Conservation (phyloP, 2,797 vertebrate species). For the Pipistrellus pygmaeus region DNA sequence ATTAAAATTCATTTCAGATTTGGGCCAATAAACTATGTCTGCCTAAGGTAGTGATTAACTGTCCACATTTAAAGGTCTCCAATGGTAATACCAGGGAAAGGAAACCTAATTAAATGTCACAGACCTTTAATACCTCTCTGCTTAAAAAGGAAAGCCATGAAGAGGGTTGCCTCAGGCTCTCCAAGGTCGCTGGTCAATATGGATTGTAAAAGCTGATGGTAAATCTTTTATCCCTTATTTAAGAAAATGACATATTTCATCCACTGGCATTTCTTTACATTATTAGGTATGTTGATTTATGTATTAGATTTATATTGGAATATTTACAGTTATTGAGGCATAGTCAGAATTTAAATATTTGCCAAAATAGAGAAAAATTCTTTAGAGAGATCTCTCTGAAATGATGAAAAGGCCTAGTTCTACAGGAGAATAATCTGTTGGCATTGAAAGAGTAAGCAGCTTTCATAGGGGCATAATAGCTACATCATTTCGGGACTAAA, state of each 20-base stretch:
- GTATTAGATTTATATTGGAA: neutral
- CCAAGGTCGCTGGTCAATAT: constrained; percentile 56
- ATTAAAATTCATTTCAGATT: constrained; percentile 69
- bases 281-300: neutral
- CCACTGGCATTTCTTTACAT: constrained; percentile 1
- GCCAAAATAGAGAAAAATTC: neutral
- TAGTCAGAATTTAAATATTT: neutral
- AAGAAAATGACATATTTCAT: constrained; percentile 39
- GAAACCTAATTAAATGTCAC: constrained; percentile 32
- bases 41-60: constrained; percentile 65
- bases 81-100: neutral
- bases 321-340: neutral
- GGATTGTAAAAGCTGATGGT: constrained; percentile 38
- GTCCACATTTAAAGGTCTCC: constrained; percentile 37
- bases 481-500: constrained; percentile 41
- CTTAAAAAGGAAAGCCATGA: constrained; percentile 62
- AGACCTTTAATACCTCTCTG: constrained; percentile 50
- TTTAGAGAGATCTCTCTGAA: neutral
- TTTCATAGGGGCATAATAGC: constrained; percentile 38
- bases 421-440: neutral
- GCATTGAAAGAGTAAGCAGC: neutral
- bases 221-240: constrained; percentile 48
- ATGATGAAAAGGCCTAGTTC: neutral
- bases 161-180: constrained; percentile 36
- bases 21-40: constrained; percentile 60